A percentile compares a stretch with the other conserved stretches of the same genome.
These are phyloP conservation scores for Microctenopoma steveboyesi DNA, from an alignment of 2,797 vertebrate species.

Conservation along the genomic window DNA sequence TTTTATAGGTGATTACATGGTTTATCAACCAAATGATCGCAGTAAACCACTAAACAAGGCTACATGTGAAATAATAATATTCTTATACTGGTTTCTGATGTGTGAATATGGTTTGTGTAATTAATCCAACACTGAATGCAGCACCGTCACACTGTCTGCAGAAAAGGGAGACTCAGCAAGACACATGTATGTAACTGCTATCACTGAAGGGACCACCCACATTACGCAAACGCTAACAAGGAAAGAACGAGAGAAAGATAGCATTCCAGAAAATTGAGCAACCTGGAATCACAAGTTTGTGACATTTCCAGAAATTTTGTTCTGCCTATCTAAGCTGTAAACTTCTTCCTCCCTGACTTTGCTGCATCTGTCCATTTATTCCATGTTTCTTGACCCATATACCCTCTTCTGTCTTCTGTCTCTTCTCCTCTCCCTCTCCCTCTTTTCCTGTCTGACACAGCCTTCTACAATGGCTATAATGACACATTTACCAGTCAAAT, in stretches of 20 bases:
- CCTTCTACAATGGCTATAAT: slow-evolving; percentile 74
- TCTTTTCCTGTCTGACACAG: slow-evolving; percentile 55
- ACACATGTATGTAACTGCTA: slow-evolving; percentile 43
- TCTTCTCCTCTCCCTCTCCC: slow-evolving; percentile 20
- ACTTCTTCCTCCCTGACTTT: slow-evolving; percentile 12
- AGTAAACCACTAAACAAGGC: not conserved
- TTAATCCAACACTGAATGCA: slow-evolving; percentile 10
- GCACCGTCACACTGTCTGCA: slow-evolving; percentile 27
- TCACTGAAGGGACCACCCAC: slow-evolving; percentile 72
- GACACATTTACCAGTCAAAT: slow-evolving; percentile 83
- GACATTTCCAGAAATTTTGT: slow-evolving; percentile 48
- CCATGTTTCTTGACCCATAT: slow-evolving; percentile 27
- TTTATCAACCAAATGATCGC: slow-evolving; percentile 21
- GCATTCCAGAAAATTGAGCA: slow-evolving; percentile 57
- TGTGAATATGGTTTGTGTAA: slow-evolving; percentile 1
- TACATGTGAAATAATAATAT: slow-evolving; percentile 18
- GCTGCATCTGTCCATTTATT: slow-evolving; percentile 34
- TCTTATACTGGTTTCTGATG: slow-evolving; percentile 13
- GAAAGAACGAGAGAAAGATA: slow-evolving; percentile 41
- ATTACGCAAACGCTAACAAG: slow-evolving; percentile 60
- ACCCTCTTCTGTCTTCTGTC: slow-evolving; percentile 14
- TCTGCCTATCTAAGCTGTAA: slow-evolving; percentile 37
- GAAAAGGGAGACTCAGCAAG: slow-evolving; percentile 43
- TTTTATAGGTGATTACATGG: slow-evolving; percentile 1
- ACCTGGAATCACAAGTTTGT: slow-evolving; percentile 49